phyloP scores from a whole-genome alignment of 2,888 invertebrate genomes.

The Parnassius glacialis region DNA sequence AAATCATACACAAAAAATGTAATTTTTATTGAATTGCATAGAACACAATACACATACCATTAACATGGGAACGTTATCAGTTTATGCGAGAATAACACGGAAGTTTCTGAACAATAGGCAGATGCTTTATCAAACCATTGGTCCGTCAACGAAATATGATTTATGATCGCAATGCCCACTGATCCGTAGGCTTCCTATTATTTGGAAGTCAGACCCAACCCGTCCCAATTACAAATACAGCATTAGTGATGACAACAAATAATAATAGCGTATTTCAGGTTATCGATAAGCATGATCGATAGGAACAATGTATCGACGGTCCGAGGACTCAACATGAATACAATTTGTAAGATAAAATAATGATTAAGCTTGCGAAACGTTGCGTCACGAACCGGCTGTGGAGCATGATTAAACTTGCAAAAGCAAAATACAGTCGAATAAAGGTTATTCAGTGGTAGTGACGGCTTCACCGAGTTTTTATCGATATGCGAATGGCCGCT shows the following conservation, averaged over 20 bases:
- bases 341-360: slow-evolving; percentile 80
- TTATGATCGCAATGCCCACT: slow-evolving; percentile 32
- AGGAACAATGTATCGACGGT: slow-evolving; percentile 50
- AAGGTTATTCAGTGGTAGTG: slow-evolving; percentile 66
- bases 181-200: slow-evolving; percentile 27
- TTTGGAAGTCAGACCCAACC: slow-evolving; percentile 20
- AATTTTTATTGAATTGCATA: too few species aligned
- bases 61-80: neutral
- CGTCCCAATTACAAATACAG: slow-evolving; percentile 30
- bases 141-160: slow-evolving; percentile 26
- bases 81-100: slow-evolving; percentile 7
- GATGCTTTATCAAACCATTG: slow-evolving; percentile 21
- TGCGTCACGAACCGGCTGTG: slow-evolving; percentile 73
- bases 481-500: slow-evolving; percentile 24
- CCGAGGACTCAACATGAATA: slow-evolving; percentile 60
- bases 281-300: slow-evolving; percentile 35
- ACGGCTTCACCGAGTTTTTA: slow-evolving; percentile 21
- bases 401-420: slow-evolving; percentile 80
- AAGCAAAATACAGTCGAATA: slow-evolving; percentile 76
- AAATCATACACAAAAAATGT: too few species aligned
- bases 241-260: slow-evolving; percentile 46
- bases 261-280: slow-evolving; percentile 35
- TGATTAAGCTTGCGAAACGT: slow-evolving; percentile 77
- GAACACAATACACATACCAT: neutral
- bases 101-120: slow-evolving; percentile 17